These are phyloP conservation scores for Recurvirostra avosetta DNA, from an alignment of 2,113 vertebrate species.

Conservation along the genomic window DNA sequence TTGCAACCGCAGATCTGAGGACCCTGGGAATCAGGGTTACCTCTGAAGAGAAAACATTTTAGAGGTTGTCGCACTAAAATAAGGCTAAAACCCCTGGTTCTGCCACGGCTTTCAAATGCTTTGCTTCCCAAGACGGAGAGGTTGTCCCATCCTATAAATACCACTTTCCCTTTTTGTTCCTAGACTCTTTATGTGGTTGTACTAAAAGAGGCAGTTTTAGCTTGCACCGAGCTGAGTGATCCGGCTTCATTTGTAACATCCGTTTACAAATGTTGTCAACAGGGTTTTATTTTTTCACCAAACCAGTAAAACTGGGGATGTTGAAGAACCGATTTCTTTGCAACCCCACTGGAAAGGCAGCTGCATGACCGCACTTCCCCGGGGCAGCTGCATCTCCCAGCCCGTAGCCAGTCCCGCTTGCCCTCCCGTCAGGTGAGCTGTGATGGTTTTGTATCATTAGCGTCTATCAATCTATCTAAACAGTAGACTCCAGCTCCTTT, in stretches of 20 bases:
- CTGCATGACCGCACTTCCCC: neutral
- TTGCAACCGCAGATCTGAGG: neutral
- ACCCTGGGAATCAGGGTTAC: neutral
- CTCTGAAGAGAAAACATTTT: neutral
- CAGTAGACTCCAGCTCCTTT: neutral
- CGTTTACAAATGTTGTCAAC: accelerated
- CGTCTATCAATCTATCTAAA: neutral
- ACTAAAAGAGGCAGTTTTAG: neutral
- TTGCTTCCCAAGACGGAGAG: neutral
- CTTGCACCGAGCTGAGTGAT: neutral
- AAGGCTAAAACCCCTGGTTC: neutral
- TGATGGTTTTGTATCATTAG: neutral
- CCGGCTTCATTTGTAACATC: neutral
- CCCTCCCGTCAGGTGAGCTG: neutral
- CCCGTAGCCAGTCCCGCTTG: accelerated
- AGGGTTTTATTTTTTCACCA: neutral
- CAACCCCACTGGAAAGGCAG: neutral
- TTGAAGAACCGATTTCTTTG: neutral
- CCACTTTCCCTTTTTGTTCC: neutral
- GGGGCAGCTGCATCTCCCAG: neutral
- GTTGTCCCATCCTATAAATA: neutral
- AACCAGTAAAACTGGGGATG: neutral
- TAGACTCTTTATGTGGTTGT: neutral
- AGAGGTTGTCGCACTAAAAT: neutral
- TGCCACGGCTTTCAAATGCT: neutral